phyloP scores from a whole-genome alignment of 2,888 invertebrate genomes.

The Diaprepes abbreviatus region DNA sequence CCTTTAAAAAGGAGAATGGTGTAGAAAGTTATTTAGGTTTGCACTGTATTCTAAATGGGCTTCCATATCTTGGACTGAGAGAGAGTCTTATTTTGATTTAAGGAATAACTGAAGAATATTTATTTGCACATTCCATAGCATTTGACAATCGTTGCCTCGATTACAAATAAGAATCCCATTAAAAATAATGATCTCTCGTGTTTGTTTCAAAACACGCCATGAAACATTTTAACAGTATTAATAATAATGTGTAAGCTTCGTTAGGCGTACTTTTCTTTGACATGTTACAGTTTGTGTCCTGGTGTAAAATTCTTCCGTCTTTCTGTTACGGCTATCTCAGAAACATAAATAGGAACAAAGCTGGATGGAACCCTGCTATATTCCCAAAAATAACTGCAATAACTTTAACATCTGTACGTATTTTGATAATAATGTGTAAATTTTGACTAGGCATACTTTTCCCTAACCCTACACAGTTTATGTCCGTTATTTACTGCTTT shows the following conservation, averaged over 20 bases:
- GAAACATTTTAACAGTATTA: background rate
- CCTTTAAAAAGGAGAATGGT: background rate
- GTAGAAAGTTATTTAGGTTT: background rate
- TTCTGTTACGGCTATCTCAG: too few relatives aligned
- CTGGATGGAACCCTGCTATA: too few relatives aligned
- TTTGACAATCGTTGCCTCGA: background rate
- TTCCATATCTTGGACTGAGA: slow-evolving; percentile 13
- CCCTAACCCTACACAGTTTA: too few relatives aligned
- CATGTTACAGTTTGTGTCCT: background rate
- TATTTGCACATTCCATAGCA: slow-evolving; percentile 7
- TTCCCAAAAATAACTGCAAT: too few relatives aligned
- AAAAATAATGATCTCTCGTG: background rate
- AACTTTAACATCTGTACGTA: too few relatives aligned
- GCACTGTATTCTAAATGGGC: slow-evolving; percentile 5
- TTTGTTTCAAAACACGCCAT: background rate
- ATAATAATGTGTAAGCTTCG: too few relatives aligned
- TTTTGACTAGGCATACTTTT: too few relatives aligned
- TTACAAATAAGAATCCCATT: background rate
- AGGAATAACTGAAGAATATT: background rate
- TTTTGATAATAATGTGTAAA: too few relatives aligned
- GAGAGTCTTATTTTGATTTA: background rate
- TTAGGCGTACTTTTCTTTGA: background rate
- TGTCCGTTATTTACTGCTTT: too few relatives aligned
- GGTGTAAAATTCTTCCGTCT: background rate
- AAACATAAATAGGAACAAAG: too few relatives aligned